Evolutionary conservation across 2,888 invertebrate species (phyloP).

Genomic region (Prosapia bicincta): DNA sequence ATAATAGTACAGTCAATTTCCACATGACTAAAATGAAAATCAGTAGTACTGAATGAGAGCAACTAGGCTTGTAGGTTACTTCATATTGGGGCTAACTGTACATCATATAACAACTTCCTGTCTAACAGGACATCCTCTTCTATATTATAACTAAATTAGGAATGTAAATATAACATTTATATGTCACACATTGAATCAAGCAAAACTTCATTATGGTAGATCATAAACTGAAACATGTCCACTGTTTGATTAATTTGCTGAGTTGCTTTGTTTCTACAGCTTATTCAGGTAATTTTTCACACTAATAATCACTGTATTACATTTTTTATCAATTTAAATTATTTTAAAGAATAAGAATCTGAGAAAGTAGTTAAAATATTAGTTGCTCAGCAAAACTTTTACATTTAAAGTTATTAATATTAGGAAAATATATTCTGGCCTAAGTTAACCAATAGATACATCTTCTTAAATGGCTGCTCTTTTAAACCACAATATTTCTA

Average conservation of each 20-base stretch:
- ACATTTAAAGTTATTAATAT: no score
- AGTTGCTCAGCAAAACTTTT: no score
- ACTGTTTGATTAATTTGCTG: neutral
- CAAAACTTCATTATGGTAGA: neutral
- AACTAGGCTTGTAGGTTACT: neutral
- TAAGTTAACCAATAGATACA: no score
- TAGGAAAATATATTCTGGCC: no score
- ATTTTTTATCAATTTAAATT: no score
- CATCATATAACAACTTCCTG: neutral
- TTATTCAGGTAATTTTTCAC: neutral
- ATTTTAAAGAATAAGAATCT: no score
- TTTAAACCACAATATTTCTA: no score
- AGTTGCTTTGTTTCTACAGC: neutral
- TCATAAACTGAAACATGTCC: neutral
- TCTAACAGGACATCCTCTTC: neutral
- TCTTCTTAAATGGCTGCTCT: no score
- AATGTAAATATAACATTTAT: neutral
- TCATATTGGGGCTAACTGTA: neutral
- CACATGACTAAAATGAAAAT: neutral
- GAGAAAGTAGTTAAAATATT: no score
- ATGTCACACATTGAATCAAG: neutral
- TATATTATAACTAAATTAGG: neutral
- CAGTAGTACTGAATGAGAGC: neutral
- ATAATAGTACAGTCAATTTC: neutral
- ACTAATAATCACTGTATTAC: no score